Conservation (phyloP, 2,888 invertebrate species). For the Drosophila nigritarsus region DNA sequence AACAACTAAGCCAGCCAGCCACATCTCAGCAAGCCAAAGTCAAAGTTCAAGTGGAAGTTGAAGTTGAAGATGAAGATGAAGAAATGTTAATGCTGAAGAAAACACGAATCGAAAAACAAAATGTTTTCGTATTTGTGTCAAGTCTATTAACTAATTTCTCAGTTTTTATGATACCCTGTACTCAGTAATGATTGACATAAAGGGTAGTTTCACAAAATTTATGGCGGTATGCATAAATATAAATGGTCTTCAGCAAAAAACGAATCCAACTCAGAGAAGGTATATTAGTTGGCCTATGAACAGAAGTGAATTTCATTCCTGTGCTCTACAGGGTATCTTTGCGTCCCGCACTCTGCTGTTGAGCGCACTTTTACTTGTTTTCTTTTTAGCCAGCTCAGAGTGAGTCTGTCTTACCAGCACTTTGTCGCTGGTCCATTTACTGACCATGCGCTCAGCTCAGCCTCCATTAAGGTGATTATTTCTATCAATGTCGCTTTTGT, state of each 20-base stretch:
- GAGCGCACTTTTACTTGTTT: constrained; percentile 3
- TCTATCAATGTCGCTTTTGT: constrained; percentile 64
- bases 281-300: background rate
- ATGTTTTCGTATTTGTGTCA: constrained; percentile 64
- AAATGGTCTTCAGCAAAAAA: accelerated
- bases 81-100: constrained; percentile 56
- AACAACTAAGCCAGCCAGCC: background rate
- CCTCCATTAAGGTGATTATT: constrained; percentile 60
- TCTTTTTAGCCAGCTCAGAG: constrained; percentile 19
- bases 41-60: constrained; percentile 33
- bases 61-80: constrained; percentile 32
- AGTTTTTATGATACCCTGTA: constrained; percentile 20
- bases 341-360: background rate
- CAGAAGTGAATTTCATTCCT: background rate
- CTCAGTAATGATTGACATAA: background rate
- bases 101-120: constrained; percentile 25
- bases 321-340: background rate
- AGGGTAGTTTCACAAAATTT: background rate
- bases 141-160: constrained; percentile 61
- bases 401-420: constrained; percentile 4
- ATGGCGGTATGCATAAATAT: background rate
- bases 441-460: constrained; percentile 44
- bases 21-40: background rate
- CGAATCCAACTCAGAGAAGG: background rate
- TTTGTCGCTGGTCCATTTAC: constrained; percentile 52